These are phyloP conservation scores for Patella depressa DNA, from an alignment of 2,888 invertebrate species.

Conservation along the genomic window DNA sequence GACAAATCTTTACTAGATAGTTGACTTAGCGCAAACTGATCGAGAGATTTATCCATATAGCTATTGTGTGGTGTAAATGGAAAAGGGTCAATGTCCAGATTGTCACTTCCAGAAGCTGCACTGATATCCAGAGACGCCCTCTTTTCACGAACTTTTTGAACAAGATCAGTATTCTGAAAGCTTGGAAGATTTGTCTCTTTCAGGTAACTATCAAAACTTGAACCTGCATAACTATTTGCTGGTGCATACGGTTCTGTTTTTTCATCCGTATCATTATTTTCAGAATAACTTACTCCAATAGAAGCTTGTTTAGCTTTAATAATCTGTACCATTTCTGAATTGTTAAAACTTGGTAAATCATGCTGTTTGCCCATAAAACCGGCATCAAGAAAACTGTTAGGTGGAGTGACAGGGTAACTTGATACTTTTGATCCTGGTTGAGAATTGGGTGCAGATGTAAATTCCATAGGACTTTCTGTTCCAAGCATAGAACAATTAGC, in stretches of 20 bases:
- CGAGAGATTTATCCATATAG: constrained; percentile 59
- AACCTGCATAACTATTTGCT: constrained; percentile 51
- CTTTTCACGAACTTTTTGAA: constrained; percentile 68
- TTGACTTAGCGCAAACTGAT: background rate
- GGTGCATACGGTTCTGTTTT: constrained; percentile 50
- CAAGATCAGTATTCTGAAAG: constrained; percentile 70
- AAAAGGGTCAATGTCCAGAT: constrained; percentile 35
- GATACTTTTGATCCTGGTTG: constrained; percentile 40
- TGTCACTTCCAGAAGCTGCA: constrained; percentile 23
- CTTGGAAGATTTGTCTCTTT: constrained; percentile 62
- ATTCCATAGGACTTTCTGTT: constrained; percentile 29
- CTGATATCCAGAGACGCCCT: constrained; percentile 53
- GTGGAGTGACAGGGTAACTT: constrained; percentile 66
- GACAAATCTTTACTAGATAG: background rate
- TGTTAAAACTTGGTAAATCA: constrained; percentile 71
- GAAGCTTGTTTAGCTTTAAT: constrained; percentile 71
- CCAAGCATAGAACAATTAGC: constrained; percentile 5
- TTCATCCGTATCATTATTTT: constrained; percentile 15
- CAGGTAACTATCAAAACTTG: constrained; percentile 24
- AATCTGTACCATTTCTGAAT: constrained; percentile 71
- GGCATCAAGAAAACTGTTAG: constrained; percentile 66
- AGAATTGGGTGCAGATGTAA: constrained; percentile 32
- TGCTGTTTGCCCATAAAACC: constrained; percentile 32
- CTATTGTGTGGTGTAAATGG: constrained; percentile 71
- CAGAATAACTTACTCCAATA: constrained; percentile 39